phyloP scores from a whole-genome alignment of 1,140 invertebrate genomes.

The Lepidotrigona ventralis region DNA sequence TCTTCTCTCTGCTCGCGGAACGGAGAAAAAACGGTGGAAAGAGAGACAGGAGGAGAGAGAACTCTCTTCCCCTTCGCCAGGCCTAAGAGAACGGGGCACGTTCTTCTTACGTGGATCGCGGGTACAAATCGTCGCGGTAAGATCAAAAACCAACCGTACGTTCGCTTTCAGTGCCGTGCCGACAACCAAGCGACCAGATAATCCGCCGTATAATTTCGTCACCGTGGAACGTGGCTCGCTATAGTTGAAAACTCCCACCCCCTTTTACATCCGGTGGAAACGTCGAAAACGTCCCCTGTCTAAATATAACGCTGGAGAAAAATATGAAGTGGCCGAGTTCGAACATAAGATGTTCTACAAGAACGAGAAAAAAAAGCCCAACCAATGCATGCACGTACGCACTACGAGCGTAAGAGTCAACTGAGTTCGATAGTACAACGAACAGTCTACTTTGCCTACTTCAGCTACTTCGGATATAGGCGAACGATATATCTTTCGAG shows the following conservation, averaged over 20 bases:
- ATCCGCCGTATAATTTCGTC: constrained; percentile 57
- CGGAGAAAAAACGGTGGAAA: constrained; percentile 50
- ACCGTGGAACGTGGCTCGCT: not conserved
- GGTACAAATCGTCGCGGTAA: constrained; percentile 66
- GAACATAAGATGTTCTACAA: not conserved
- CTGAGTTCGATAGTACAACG: not conserved
- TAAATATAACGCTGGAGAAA: constrained; percentile 7
- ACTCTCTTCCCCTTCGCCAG: constrained; percentile 14
- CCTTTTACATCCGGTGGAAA: not conserved
- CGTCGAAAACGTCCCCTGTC: constrained; percentile 14
- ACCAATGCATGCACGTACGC: not conserved
- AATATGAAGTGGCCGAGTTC: constrained; percentile 18
- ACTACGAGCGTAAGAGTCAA: not conserved
- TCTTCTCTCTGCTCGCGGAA: constrained; percentile 13
- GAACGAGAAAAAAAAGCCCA: not conserved
- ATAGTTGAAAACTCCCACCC: constrained; percentile 10
- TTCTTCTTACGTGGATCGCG: constrained; percentile 57
- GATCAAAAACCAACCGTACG: constrained; percentile 58
- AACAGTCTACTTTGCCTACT: not conserved
- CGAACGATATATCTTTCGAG: no score
- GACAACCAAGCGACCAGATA: constrained; percentile 47
- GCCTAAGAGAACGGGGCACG: constrained; percentile 38
- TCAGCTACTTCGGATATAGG: not conserved
- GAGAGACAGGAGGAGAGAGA: not conserved
- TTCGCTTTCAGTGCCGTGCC: constrained; percentile 46